Evolutionary conservation across 2,888 invertebrate species (phyloP).

Genomic region (Xiphydria camelus): DNA sequence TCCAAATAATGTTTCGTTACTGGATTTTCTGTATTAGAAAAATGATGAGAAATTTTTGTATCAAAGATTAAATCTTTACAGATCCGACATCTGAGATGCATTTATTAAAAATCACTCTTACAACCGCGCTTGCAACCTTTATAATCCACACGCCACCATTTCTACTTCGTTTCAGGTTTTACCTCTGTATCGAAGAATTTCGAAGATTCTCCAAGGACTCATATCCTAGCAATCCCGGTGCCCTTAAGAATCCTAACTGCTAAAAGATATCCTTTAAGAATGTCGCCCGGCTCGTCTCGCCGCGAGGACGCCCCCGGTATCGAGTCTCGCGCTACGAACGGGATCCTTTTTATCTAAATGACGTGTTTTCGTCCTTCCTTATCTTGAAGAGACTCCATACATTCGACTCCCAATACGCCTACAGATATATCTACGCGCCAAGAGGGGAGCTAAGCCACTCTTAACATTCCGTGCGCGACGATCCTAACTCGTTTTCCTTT

Average conservation of each 20-base stretch:
- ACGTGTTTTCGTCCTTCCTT: conserved; percentile 49
- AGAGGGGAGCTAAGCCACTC: conserved; percentile 28
- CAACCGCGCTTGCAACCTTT: too few species aligned
- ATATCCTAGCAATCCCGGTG: conserved; percentile 15
- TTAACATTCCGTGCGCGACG: conserved; percentile 40
- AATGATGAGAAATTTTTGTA: not conserved
- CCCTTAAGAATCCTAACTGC: conserved; percentile 13
- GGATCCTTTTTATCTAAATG: conserved; percentile 47
- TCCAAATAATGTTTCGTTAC: not conserved
- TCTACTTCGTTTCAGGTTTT: not conserved
- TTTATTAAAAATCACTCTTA: too few species aligned
- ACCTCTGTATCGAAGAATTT: conserved; percentile 13
- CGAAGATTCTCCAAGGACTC: conserved; percentile 15
- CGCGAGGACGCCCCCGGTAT: conserved; percentile 36
- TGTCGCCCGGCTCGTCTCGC: conserved; percentile 33
- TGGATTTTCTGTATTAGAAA: not conserved
- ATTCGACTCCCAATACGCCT: conserved; percentile 35
- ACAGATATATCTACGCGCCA: conserved; percentile 24
- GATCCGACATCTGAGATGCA: too few species aligned
- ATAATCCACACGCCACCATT: too few species aligned
- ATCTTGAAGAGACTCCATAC: conserved; percentile 46
- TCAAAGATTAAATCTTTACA: too few species aligned
- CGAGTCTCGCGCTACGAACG: conserved; percentile 16
- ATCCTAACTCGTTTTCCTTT: conserved; percentile 26
- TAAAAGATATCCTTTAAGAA: conserved; percentile 30